A percentile compares a stretch with the other conserved stretches of the same genome.
Conservation (phyloP, 1,140 invertebrate genomes). For the Penaeus indicus region DNA sequence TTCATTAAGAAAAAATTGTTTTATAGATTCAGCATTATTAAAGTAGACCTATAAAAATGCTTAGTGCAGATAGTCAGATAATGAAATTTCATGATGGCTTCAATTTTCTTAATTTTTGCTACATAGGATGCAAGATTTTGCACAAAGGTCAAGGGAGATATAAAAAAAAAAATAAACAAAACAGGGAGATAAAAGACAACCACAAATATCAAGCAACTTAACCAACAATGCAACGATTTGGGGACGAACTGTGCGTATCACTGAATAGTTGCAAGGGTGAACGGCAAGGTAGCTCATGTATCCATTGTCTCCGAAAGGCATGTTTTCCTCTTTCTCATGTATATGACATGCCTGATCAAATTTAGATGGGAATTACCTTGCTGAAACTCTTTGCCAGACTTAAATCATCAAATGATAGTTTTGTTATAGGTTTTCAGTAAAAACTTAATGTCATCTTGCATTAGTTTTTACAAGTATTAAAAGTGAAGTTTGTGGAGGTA, state of each 20-base stretch:
- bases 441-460: no score
- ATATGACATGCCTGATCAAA: background rate
- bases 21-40: constrained; percentile 32
- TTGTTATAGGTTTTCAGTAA: no score
- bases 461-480: background rate
- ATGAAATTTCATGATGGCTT: constrained; percentile 13
- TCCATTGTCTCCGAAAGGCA: constrained; percentile 2
- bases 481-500: constrained; percentile 11
- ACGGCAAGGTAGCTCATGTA: constrained; percentile 29
- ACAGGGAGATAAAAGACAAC: background rate
- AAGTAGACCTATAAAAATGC: background rate
- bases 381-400: no score
- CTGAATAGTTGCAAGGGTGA: constrained; percentile 8
- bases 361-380: no score
- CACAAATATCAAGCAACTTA: background rate
- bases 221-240: constrained; percentile 23
- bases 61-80: no score
- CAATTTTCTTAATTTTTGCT: constrained; percentile 27
- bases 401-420: no score
- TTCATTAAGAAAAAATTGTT: constrained; percentile 3
- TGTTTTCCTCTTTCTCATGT: constrained; percentile 13
- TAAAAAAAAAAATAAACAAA: background rate
- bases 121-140: constrained; percentile 7
- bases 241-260: constrained; percentile 32
- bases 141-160: background rate